These are phyloP conservation scores for Psylliodes chrysocephalus DNA, from an alignment of 2,888 invertebrate species.

Conservation along the genomic window DNA sequence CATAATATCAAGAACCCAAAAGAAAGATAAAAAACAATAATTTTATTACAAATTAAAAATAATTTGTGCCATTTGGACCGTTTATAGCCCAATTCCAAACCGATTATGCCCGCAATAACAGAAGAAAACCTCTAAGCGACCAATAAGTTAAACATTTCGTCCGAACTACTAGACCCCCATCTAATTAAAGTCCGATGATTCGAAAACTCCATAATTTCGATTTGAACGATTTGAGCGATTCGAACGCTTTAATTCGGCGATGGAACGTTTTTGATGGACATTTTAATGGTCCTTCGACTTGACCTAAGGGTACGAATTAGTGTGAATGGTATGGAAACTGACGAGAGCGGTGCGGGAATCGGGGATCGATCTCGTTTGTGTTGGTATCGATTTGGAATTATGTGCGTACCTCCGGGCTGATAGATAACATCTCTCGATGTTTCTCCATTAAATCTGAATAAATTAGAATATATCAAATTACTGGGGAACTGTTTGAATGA, in stretches of 20 bases:
- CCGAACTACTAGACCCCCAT: constrained; percentile 13
- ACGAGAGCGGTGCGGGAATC: constrained; percentile 30
- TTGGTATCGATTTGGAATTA: constrained; percentile 39
- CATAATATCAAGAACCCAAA: no score
- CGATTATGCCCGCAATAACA: not conserved
- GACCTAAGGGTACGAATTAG: constrained; percentile 39
- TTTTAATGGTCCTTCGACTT: constrained; percentile 37
- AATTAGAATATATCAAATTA: constrained; percentile 28
- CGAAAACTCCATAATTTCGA: constrained; percentile 29
- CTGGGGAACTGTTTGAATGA: constrained; percentile 6
- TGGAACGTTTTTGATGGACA: constrained; percentile 30
- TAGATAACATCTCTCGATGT: constrained; percentile 36
- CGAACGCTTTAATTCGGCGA: constrained; percentile 26
- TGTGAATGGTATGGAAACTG: constrained; percentile 39
- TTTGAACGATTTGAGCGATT: constrained; percentile 27
- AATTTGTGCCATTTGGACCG: no score
- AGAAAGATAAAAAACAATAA: no score
- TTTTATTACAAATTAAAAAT: no score
- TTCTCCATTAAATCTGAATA: constrained; percentile 34
- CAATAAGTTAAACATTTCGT: not conserved
- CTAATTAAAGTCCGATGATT: constrained; percentile 27
- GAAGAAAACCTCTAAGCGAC: not conserved
- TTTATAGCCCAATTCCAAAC: no score
- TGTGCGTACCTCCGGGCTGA: constrained; percentile 37
- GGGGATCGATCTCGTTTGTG: constrained; percentile 45